Base-by-base conservation (phyloP, 2,113 vertebrate genomes). In the Nerophis lumbriciformis region DNA sequence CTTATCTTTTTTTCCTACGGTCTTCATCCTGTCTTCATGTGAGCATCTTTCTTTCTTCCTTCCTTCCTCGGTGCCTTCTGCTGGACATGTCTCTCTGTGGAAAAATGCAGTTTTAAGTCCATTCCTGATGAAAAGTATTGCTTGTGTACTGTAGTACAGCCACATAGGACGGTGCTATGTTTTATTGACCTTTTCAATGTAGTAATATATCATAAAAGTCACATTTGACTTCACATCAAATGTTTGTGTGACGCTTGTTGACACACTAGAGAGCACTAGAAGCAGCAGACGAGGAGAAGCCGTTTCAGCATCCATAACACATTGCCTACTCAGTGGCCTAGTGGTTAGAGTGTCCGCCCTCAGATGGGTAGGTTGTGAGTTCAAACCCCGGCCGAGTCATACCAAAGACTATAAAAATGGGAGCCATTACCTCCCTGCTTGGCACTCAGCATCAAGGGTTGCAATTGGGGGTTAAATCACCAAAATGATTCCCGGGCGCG, bases 21-120 rank as follows among this genome's bases (percentile, higher is more conserved):
- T 59, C 56, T 67, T 48, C 9, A 1, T 69, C 8, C 3, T 42
- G 44, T 59, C 47, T 53, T 51, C 9, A 45, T 47, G 12, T 56
- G 47, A 53, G n/a, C 51, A 48, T 65, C 58, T n/a, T 14, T 65
- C 58, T n/a, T 14, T 61, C 59, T 10, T 51, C 78, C 69, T 56
- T 80, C 73, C 54, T 66, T 81, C 74, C 59, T 77, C 48, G 11
- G 88, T 88, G 86, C 86, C 86, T 88, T 90, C 60, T 72, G 37
- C 55, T 36, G 59, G 50, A 76, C 38, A 11, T 70, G 65, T 77
- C 75, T 52, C 71, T 48, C 59, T 36, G 39, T 55, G 58, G 49
- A 52, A 71, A 72, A 61, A 51, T 55, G 45, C 62, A 36, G 53
- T 68, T 19, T 61, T 19, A 19, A 19, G 36, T 57, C 42, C 8